These are phyloP conservation scores for Campylorhamphus procurvoides DNA, from an alignment of 2,113 vertebrate genomes.

Conservation along the genomic window DNA sequence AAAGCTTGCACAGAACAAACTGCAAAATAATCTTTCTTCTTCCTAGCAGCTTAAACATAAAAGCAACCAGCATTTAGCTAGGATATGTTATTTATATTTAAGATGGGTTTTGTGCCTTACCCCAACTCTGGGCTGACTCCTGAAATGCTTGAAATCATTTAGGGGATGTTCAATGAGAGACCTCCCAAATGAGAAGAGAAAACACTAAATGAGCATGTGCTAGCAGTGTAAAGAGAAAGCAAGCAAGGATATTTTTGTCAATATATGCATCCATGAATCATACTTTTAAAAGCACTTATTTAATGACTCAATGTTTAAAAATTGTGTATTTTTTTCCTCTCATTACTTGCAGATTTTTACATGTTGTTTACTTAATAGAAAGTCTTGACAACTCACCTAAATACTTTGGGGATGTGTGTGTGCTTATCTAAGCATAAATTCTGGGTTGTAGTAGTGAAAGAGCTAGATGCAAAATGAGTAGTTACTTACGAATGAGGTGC, in stretches of 20 bases:
- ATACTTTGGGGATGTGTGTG: not conserved
- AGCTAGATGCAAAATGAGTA: not conserved
- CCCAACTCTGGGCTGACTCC: accelerated
- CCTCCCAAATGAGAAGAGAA: not conserved
- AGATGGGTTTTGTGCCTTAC: not conserved
- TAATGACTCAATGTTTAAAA: not conserved
- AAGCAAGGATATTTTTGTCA: not conserved
- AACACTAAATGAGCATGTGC: not conserved
- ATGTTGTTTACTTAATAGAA: not conserved
- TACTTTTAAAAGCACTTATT: not conserved
- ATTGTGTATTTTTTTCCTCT: not conserved
- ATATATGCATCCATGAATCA: not conserved
- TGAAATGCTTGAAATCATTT: not conserved
- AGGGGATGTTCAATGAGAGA: not conserved
- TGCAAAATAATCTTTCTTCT: not conserved
- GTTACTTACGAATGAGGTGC: not conserved
- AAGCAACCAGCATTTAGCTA: not conserved
- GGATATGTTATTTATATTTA: not conserved
- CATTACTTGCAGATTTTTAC: not conserved
- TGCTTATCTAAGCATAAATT: not conserved
- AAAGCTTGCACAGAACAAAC: not conserved
- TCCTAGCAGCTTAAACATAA: not conserved
- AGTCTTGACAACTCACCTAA: not conserved
- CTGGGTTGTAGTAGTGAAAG: not conserved
- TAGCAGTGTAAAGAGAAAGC: not conserved